Conservation (phyloP, 2,888 invertebrate species). For the Cataglyphis albicans region DNA sequence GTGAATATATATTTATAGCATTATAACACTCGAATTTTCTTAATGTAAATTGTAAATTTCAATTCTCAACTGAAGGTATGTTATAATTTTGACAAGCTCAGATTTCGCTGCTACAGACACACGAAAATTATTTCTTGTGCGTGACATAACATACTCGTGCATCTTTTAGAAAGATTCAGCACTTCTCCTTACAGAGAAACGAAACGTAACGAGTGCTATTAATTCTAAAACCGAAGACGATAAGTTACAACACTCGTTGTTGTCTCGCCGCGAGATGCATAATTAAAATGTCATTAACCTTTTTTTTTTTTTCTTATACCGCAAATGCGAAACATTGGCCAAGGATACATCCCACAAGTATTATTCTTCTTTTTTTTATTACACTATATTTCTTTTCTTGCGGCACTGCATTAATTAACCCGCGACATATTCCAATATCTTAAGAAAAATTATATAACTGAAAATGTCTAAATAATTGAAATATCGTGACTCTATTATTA, state of each 20-base stretch:
- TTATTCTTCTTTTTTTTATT: background rate
- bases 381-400: background rate
- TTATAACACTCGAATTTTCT: background rate
- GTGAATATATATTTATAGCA: background rate
- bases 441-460: background rate
- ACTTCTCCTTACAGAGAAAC: background rate
- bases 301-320: background rate
- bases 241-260: background rate
- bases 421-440: background rate
- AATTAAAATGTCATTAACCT: constrained; percentile 6
- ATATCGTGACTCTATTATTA: background rate
- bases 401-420: background rate
- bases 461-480: background rate
- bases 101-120: background rate
- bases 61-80: background rate
- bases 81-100: background rate
- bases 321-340: background rate
- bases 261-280: background rate
- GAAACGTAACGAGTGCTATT: background rate
- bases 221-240: background rate
- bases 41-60: background rate
- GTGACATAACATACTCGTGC: background rate
- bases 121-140: background rate
- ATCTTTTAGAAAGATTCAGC: background rate
- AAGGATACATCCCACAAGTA: background rate